A percentile compares a stretch with the other conserved stretches of the same genome.
These are phyloP conservation scores for Bombus sibiricus DNA, from an alignment of 1,140 invertebrate species.

Conservation along the genomic window DNA sequence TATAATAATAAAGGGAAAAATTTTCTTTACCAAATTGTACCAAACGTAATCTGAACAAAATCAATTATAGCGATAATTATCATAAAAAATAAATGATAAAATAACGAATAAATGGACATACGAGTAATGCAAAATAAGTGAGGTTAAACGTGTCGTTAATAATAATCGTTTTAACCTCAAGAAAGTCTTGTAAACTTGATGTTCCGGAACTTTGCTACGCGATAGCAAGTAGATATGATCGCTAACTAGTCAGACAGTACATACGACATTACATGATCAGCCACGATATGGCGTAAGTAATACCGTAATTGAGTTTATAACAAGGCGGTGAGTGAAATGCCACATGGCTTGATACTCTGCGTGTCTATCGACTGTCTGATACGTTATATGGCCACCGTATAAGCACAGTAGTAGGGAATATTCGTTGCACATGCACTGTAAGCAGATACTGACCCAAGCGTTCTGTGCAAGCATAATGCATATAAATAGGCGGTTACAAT, in stretches of 20 bases:
- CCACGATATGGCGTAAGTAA: conserved; percentile 32
- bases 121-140: background rate
- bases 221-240: conserved; percentile 21
- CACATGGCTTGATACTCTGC: conserved; percentile 6
- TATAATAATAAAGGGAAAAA: too few relatives aligned
- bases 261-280: conserved; percentile 8
- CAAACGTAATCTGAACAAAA: too few relatives aligned
- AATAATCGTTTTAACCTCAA: background rate
- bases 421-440: background rate
- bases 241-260: conserved; percentile 25
- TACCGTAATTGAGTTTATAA: conserved; percentile 41
- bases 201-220: background rate
- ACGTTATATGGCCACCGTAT: too few relatives aligned
- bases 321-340: conserved; percentile 24
- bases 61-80: background rate
- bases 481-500: background rate
- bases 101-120: background rate
- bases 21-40: background rate
- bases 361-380: background rate
- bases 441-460: background rate
- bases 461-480: background rate
- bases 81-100: too few relatives aligned
- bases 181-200: background rate
- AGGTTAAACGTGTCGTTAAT: background rate
- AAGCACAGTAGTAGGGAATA: background rate